Evolutionary conservation across 1,140 invertebrate species (phyloP), one percentile per base, ranked within the genome.

Genomic region (Pseudomyrmex concolor): DNA sequence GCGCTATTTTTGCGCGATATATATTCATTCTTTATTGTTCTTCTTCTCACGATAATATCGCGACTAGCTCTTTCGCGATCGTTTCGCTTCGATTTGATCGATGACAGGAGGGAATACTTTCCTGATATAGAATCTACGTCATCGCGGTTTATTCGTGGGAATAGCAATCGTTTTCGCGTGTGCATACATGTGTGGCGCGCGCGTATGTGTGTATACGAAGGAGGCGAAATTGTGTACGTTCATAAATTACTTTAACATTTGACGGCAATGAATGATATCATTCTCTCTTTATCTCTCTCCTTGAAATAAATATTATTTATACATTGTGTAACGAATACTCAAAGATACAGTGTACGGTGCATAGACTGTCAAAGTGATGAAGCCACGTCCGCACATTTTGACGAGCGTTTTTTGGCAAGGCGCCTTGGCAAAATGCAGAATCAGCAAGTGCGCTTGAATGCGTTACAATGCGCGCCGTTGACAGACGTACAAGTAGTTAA

Each of bases 401-500:
- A 15, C 13, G 17, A n/a, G 15, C 19, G 43, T 48, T 67, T 48
- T 55, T 55, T 78, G 63, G 63, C 74, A 78, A 59, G 19, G 15
- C 19, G 15, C n/a, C 19, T 50, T 80, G 66, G 54, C 76, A 80
- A 70, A 12, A 19, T 43, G 45, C 72, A 5, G 17, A 45, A n/a
- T 17, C 43, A 55, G 70, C 43, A 19, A 54, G n/a, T 19, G 13
- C 25, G 34, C 48, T 68, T 12, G 7, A 78, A 48, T n/a, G 13
- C 43, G 10, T 13, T 54, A 19, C 15, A 59, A 22, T 70, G 34
- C 19, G 25, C 68, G 45, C 22, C n/a, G 70, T 70, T 12, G 64
- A 80, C 54, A 80, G 54, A 19, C 71, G 76, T 22, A 15, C 54
- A 34, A 51, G 55, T 15, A 50, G 10, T 68, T 78, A 48, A 57